These are phyloP conservation scores for Ormyrus pomaceus DNA, from an alignment of 2,888 invertebrate genomes.

Conservation along the genomic window DNA sequence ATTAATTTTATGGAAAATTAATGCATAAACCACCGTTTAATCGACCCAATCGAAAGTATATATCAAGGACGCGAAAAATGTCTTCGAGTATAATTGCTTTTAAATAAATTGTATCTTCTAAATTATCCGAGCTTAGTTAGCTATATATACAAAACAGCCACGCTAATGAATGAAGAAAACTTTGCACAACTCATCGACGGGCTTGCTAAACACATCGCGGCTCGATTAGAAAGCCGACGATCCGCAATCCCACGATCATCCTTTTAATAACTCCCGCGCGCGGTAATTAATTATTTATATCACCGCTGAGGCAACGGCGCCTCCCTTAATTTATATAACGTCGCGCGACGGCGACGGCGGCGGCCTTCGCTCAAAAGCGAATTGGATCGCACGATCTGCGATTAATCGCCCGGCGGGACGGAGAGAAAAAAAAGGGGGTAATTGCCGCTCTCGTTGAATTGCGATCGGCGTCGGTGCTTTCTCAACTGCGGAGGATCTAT, in stretches of 20 bases:
- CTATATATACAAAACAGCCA: too few species aligned
- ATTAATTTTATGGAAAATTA: too few species aligned
- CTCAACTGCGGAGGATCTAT: not conserved
- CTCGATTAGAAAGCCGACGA: not conserved
- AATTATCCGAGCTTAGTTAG: too few species aligned
- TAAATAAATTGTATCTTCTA: not conserved
- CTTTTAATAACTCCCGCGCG: not conserved
- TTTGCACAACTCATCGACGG: too few species aligned
- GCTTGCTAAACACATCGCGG: too few species aligned
- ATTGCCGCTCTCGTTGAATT: conserved; percentile 19
- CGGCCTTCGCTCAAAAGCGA: conserved; percentile 19
- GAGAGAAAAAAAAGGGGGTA: conserved; percentile 14
- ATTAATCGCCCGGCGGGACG: conserved; percentile 17
- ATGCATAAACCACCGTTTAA: too few species aligned
- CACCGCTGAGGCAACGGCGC: conserved; percentile 1
- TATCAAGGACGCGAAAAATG: too few species aligned
- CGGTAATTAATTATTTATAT: conserved; percentile 41
- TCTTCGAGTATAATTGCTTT: conserved; percentile 1
- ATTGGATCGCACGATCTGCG: conserved; percentile 13
- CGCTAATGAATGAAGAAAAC: too few species aligned
- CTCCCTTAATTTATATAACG: conserved; percentile 29
- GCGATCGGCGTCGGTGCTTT: not conserved
- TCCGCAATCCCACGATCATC: not conserved
- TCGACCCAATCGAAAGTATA: too few species aligned
- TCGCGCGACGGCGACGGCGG: not conserved